A percentile compares a stretch with the other conserved stretches of the same genome.
Evolutionary conservation across 2,113 vertebrate species (phyloP).

Genomic region (Rafetus swinhoei): DNA sequence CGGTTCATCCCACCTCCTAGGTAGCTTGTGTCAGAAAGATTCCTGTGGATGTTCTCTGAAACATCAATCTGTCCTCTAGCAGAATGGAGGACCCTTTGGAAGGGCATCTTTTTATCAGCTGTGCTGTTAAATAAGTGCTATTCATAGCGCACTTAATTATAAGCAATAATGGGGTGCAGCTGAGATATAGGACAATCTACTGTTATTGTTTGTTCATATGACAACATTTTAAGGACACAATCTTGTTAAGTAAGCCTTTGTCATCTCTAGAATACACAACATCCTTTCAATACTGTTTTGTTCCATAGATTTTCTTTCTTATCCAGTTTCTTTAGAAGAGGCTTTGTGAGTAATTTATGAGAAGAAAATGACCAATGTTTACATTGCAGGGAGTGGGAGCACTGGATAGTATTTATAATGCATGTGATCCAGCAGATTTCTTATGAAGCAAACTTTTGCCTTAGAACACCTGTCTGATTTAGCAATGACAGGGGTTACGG

Average conservation of each 20-base stretch:
- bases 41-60: too few relatives aligned
- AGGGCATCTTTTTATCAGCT: slow-evolving; percentile 45
- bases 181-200: slow-evolving; percentile 18
- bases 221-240: slow-evolving; percentile 6
- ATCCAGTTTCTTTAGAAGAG: neutral
- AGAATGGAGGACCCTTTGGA: too few relatives aligned
- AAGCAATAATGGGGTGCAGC: neutral
- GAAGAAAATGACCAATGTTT: neutral
- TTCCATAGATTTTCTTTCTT: slow-evolving; percentile 10
- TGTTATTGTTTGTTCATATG: slow-evolving; percentile 12
- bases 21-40: too few relatives aligned
- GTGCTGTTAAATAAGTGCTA: slow-evolving; percentile 26
- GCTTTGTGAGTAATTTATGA: neutral
- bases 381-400: neutral
- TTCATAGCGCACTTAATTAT: neutral
- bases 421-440: neutral
- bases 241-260: neutral
- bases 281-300: neutral
- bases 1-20: too few relatives aligned
- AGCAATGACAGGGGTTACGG: fast-evolving
- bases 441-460: neutral
- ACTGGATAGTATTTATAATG: neutral
- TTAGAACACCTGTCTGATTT: fast-evolving
- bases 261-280: slow-evolving; percentile 15
- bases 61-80: too few relatives aligned